Conservation (phyloP, 1,140 invertebrate species). For the Euwallacea fornicatus region DNA sequence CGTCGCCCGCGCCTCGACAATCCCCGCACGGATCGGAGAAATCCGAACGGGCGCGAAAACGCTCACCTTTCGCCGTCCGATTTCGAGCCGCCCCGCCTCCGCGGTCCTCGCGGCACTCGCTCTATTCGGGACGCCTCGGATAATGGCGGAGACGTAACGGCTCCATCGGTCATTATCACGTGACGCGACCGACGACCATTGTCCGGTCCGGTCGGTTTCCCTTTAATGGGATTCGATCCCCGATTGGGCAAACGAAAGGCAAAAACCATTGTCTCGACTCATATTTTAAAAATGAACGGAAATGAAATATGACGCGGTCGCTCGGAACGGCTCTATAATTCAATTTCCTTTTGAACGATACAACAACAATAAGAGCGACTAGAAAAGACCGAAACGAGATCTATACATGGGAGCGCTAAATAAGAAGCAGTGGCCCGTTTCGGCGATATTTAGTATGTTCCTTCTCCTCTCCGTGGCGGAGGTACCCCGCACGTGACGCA, state of each 20-base stretch:
- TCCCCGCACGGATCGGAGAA: too few relatives aligned
- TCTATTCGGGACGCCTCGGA: too few relatives aligned
- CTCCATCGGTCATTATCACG: too few relatives aligned
- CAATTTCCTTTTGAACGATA: constrained; percentile 4
- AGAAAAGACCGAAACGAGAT: neutral
- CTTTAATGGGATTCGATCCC: too few relatives aligned
- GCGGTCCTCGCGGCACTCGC: too few relatives aligned
- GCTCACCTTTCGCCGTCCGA: too few relatives aligned
- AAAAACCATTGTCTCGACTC: neutral
- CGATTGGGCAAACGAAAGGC: neutral
- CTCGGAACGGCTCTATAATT: neutral
- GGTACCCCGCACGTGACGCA: neutral
- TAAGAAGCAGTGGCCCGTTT: constrained; percentile 4
- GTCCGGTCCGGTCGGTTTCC: too few relatives aligned
- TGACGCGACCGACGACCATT: too few relatives aligned
- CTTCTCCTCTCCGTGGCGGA: neutral
- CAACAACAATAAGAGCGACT: neutral
- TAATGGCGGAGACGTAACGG: too few relatives aligned
- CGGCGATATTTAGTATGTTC: constrained; percentile 13
- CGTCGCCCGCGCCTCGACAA: too few relatives aligned
- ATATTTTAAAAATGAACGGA: neutral
- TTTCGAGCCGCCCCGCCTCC: too few relatives aligned
- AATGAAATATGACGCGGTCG: constrained; percentile 4
- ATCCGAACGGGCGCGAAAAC: too few relatives aligned
- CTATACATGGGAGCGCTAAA: neutral